Percentiles rank a stretch among this genome's conserved stretches.
phyloP scores from a whole-genome alignment of 2,113 vertebrate species.

The Candoia aspera region DNA sequence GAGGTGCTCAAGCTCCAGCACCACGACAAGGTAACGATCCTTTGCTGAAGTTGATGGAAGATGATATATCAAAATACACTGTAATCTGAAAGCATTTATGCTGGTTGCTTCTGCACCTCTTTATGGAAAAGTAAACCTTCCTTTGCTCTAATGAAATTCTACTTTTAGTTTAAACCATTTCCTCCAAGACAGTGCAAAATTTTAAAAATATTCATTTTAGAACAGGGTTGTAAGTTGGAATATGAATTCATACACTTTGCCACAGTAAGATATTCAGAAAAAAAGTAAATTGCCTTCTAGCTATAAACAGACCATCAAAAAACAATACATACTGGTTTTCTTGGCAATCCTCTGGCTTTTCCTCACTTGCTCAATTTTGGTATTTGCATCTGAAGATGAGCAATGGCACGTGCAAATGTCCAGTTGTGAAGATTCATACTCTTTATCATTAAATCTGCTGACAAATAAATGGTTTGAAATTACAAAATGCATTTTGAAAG shows the following conservation, averaged over 20 bases:
- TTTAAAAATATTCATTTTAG: neutral
- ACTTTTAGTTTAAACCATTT: neutral
- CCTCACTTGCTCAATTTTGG: conserved; percentile 37
- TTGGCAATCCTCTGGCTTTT: conserved; percentile 53
- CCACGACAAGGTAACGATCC: too few relatives aligned
- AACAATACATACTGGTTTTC: conserved; percentile 61
- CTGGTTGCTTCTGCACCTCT: neutral
- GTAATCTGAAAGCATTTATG: neutral
- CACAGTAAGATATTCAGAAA: neutral
- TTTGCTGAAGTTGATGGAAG: neutral
- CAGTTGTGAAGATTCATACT: conserved; percentile 18
- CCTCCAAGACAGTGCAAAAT: neutral
- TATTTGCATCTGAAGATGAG: conserved; percentile 3
- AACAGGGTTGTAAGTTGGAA: neutral
- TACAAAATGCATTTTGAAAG: conserved; percentile 22
- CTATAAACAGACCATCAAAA: conserved; percentile 25
- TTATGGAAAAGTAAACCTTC: neutral
- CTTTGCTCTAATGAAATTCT: neutral
- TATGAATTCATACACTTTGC: neutral
- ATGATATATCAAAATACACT: neutral
- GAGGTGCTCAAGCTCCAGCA: too few relatives aligned
- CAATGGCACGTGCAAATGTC: neutral
- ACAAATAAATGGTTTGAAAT: conserved; percentile 55
- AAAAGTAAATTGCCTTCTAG: neutral
- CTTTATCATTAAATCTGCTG: conserved; percentile 52